Evolutionary conservation across 2,888 invertebrate genomes (phyloP), one percentile per base, ranked within the genome.

Genomic region (Seira sanloemensis): DNA sequence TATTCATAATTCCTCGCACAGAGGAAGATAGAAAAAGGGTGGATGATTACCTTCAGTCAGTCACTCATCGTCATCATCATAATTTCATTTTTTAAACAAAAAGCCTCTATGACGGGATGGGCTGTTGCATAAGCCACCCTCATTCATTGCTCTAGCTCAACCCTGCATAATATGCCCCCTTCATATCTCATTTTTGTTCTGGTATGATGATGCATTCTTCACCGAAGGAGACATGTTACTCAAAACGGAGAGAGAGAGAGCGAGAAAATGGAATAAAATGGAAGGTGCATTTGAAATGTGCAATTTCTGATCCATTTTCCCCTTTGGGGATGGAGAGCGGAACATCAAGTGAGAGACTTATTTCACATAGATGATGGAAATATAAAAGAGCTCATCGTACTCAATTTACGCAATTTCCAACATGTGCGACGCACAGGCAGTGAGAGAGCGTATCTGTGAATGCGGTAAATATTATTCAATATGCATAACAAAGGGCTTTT

Each of bases 11-110:
- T 50, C n/a, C 16, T 12, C 50, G 2, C 50, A 50, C n/a, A 16
- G 16, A 50, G 50, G 12, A 4, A 37, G 66, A 62, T 75, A 81
- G 66, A 80, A 75, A 78, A 80, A 81, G 81, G 81, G 81, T 81
- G 81, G 81, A 81, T 81, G 75, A 81, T 81, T 81, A 81, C 75
- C 75, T 81, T 50, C n/a, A 50, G 50, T 81, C 69, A 58, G 27
- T 50, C 50, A 50, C 50, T 80, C 50, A 50, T 50, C 50, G 50
- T 50, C 74, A 74, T 80, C 74, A 71, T 81, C 21, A 80, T 80
- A 76, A 81, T 81, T 81, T 76, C 65, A 76, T 68, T 76, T 75
- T n/a, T 18, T 50, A 50, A 25, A 76, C 75, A 81, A 75, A 71
- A 71, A 76, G 58, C 69, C 62, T 71, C 75, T 76, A 67, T 76